These are phyloP conservation scores for Actias luna DNA, from an alignment of 2,888 invertebrate species.

Conservation along the genomic window DNA sequence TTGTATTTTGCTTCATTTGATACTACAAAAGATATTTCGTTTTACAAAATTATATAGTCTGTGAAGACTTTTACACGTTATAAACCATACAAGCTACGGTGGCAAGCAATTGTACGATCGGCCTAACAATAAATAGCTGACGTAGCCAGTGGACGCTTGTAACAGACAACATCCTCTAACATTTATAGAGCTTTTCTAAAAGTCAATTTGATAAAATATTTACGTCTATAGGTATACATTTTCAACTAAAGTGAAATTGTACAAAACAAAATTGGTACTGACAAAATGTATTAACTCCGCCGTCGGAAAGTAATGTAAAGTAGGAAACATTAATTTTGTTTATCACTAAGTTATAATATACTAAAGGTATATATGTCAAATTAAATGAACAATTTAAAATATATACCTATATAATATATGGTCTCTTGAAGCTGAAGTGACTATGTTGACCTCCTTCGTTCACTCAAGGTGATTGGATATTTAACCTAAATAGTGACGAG, in stretches of 20 bases:
- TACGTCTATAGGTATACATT: too few species aligned
- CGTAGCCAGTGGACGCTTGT: too few species aligned
- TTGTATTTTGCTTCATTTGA: background rate
- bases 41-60: too few species aligned
- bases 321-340: background rate
- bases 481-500: background rate
- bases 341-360: background rate
- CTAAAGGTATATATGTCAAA: too few species aligned
- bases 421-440: background rate
- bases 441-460: background rate
- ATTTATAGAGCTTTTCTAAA: too few species aligned
- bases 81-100: too few species aligned
- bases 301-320: background rate
- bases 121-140: too few species aligned
- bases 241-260: too few species aligned
- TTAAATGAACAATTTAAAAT: background rate
- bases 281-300: background rate
- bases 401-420: slow-evolving; percentile 17
- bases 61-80: too few species aligned
- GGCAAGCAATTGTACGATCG: too few species aligned
- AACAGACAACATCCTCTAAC: too few species aligned
- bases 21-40: background rate
- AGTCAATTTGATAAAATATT: too few species aligned
- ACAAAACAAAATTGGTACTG: background rate
- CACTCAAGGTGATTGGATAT: background rate